Evolutionary conservation across 1,140 invertebrate species (phyloP).

Genomic region (Caenorhabditis inopinata): DNA sequence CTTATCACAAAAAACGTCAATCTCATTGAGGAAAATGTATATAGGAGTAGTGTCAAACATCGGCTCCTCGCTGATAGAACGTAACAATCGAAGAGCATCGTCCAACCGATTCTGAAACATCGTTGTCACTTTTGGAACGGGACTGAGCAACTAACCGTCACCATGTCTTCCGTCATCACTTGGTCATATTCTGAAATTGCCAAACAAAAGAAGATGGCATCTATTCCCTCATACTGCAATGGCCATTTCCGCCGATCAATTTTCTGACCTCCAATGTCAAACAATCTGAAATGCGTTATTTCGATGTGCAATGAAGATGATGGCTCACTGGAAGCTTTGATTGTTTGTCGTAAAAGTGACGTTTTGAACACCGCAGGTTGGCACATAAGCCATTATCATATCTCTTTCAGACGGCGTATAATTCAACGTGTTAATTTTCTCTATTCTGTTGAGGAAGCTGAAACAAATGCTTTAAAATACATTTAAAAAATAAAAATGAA

Average conservation of each 20-base stretch:
- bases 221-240: slow-evolving; percentile 44
- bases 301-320: neutral
- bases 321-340: slow-evolving; percentile 43
- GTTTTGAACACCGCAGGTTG: slow-evolving; percentile 47
- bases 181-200: slow-evolving; percentile 50
- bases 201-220: slow-evolving; percentile 46
- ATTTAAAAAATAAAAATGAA: too few species aligned
- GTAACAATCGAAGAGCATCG: slow-evolving; percentile 32
- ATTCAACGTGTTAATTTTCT: slow-evolving; percentile 33
- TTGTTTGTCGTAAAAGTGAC: slow-evolving; percentile 43
- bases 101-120: slow-evolving; percentile 41
- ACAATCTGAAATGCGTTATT: slow-evolving; percentile 33
- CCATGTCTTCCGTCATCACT: slow-evolving; percentile 41
- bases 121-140: too few species aligned
- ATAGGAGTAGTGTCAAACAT: slow-evolving; percentile 39
- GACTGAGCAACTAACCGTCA: slow-evolving; percentile 30
- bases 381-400: slow-evolving; percentile 46
- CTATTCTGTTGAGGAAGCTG: slow-evolving; percentile 40
- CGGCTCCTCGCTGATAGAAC: slow-evolving; percentile 31
- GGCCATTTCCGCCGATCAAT: slow-evolving; percentile 48
- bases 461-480: neutral
- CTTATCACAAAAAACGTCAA: slow-evolving; percentile 45
- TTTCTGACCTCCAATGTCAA: slow-evolving; percentile 47
- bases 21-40: slow-evolving; percentile 43
- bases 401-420: slow-evolving; percentile 40